Conservation (phyloP, 2,888 invertebrate species). For the Agonopterix arenella region DNA sequence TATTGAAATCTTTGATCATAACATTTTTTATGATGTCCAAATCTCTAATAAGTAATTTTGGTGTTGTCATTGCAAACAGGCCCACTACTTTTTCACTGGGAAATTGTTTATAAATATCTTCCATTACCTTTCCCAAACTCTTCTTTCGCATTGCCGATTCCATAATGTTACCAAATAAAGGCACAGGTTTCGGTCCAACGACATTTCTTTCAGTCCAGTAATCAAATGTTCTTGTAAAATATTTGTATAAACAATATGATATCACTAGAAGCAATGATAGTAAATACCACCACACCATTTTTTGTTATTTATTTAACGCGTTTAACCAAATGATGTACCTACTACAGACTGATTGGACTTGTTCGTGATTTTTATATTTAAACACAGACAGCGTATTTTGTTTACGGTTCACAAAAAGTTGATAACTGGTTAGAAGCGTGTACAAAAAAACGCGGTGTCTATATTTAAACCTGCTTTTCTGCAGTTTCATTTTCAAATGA, state of each 20-base stretch:
- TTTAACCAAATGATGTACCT: too few relatives aligned
- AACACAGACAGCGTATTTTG: too few relatives aligned
- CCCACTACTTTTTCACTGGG: constrained; percentile 46
- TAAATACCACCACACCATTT: too few relatives aligned
- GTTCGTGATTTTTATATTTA: too few relatives aligned
- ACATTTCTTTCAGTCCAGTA: constrained; percentile 42
- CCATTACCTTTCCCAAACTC: constrained; percentile 26
- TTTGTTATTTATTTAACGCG: too few relatives aligned
- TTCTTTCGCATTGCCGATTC: constrained; percentile 24
- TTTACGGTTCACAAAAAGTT: too few relatives aligned
- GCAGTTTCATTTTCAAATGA: too few relatives aligned
- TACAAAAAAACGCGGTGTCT: too few relatives aligned
- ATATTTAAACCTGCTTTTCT: too few relatives aligned
- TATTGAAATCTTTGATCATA: constrained; percentile 45
- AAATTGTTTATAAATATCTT: constrained; percentile 30
- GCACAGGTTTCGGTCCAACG: constrained; percentile 26
- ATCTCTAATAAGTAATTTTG: constrained; percentile 38
- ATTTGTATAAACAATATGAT: constrained; percentile 20
- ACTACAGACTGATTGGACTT: too few relatives aligned
- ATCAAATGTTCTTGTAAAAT: constrained; percentile 35
- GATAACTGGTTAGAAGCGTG: too few relatives aligned
- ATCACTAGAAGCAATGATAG: too few relatives aligned
- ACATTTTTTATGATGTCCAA: constrained; percentile 42
- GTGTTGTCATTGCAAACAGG: constrained; percentile 38
- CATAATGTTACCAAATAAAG: constrained; percentile 37